A percentile compares a stretch with the other conserved stretches of the same genome.
Evolutionary conservation across 2,113 vertebrate species (phyloP).

Genomic region (Paraplagusia blochii): DNA sequence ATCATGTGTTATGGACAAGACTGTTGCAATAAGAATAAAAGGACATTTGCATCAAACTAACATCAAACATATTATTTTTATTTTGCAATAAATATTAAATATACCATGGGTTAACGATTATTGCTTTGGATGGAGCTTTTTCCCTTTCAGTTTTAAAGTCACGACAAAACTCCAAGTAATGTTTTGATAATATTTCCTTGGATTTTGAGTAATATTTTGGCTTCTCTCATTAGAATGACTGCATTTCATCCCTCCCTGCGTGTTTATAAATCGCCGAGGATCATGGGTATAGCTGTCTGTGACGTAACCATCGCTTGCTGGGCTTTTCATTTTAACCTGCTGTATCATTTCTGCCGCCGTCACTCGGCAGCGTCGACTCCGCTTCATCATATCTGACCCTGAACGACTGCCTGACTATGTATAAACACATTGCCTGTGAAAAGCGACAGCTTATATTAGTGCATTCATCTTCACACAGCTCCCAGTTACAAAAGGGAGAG

Average conservation of each 20-base stretch:
- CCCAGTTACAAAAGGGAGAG: constrained; percentile 33
- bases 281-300: constrained; percentile 23
- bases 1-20: too few species aligned
- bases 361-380: neutral
- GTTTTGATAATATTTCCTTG: too few species aligned
- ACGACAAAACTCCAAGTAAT: too few species aligned
- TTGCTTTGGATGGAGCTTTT: too few species aligned
- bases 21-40: too few species aligned
- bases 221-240: constrained; percentile 22
- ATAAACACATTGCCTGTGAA: constrained; percentile 26
- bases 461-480: constrained; percentile 16
- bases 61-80: too few species aligned
- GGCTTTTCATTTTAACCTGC: constrained; percentile 38
- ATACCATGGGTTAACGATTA: too few species aligned
- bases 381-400: constrained; percentile 14
- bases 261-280: constrained; percentile 46
- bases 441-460: constrained; percentile 12
- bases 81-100: too few species aligned
- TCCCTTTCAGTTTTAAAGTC: too few species aligned
- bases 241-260: constrained; percentile 52
- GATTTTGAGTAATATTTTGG: too few species aligned
- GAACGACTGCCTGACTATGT: constrained; percentile 7
- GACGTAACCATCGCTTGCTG: constrained; percentile 28
- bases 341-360: constrained; percentile 11
- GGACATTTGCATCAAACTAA: too few species aligned